Evolutionary conservation across 2,888 invertebrate species (phyloP).

Genomic region (Bugula neritina): DNA sequence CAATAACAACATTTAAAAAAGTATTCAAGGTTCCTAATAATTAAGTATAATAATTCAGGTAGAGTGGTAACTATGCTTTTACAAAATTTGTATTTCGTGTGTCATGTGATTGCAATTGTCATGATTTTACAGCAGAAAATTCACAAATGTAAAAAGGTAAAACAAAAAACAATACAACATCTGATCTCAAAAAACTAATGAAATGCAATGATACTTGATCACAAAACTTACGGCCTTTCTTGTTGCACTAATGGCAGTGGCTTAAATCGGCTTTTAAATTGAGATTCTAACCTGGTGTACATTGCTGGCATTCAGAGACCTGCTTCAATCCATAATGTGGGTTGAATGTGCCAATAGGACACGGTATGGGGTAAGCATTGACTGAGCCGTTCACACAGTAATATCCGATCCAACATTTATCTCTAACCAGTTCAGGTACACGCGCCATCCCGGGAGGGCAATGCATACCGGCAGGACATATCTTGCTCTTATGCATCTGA

Average conservation of each 20-base stretch:
- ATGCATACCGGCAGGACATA: constrained; percentile 42
- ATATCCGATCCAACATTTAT: constrained; percentile 43
- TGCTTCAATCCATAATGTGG: constrained; percentile 38
- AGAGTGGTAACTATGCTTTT: too few species aligned
- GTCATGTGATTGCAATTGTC: too few species aligned
- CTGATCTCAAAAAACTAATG: neutral
- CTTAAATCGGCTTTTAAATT: too few species aligned
- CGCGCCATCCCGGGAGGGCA: constrained; percentile 44
- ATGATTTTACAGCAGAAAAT: too few species aligned
- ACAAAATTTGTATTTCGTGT: too few species aligned
- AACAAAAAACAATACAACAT: neutral
- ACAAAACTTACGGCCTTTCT: too few species aligned
- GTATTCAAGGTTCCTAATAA: too few species aligned
- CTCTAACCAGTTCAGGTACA: constrained; percentile 39
- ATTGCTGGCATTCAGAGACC: constrained; percentile 44
- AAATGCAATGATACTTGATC: neutral
- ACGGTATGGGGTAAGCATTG: constrained; percentile 45
- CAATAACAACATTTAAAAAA: too few species aligned
- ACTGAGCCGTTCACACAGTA: constrained; percentile 50
- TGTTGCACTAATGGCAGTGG: too few species aligned
- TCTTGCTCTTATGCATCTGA: constrained; percentile 27
- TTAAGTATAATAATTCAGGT: too few species aligned
- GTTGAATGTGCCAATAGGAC: constrained; percentile 48
- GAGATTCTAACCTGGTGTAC: constrained; percentile 40
- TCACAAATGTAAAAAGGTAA: too few species aligned